A percentile compares a stretch with the other conserved stretches of the same genome.
Evolutionary conservation across 1,140 invertebrate species (phyloP).

Genomic region (Caenorhabditis inopinata): DNA sequence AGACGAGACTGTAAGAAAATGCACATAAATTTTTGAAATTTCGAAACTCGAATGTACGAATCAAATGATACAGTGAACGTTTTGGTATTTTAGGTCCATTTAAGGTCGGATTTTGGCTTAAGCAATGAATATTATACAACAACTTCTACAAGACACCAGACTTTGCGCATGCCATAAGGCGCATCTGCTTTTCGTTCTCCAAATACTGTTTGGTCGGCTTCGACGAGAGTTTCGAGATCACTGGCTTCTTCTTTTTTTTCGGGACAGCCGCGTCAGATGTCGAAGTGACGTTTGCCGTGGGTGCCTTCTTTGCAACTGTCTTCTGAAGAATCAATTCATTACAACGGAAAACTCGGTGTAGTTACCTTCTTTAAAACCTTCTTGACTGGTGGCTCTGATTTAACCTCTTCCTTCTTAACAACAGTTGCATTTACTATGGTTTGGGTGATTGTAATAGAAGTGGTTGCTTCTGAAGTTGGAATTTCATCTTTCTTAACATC

Average conservation of each 20-base stretch:
- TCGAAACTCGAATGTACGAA: too few relatives aligned
- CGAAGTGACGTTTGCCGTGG: not conserved
- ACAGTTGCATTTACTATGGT: not conserved
- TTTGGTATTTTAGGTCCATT: not conserved
- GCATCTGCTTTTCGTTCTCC: constrained; percentile 22
- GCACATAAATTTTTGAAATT: too few relatives aligned
- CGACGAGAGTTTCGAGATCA: not conserved
- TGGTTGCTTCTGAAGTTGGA: not conserved
- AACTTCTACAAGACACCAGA: not conserved
- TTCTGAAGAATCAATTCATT: not conserved
- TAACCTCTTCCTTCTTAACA: constrained; percentile 1
- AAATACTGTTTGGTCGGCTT: constrained; percentile 13
- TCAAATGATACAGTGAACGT: too few relatives aligned
- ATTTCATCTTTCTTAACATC: not conserved
- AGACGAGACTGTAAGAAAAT: too few relatives aligned
- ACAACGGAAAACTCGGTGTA: not conserved
- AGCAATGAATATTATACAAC: not conserved
- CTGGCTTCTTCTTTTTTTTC: not conserved
- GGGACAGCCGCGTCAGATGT: not conserved
- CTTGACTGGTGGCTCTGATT: constrained; percentile 20
- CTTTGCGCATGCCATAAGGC: not conserved
- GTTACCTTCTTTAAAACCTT: not conserved
- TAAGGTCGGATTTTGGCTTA: not conserved
- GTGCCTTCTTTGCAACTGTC: not conserved
- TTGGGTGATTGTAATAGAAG: not conserved